A percentile compares a stretch with the other conserved stretches of the same genome.
Evolutionary conservation across 2,113 vertebrate species (phyloP).

Genomic region (Mus pahari): DNA sequence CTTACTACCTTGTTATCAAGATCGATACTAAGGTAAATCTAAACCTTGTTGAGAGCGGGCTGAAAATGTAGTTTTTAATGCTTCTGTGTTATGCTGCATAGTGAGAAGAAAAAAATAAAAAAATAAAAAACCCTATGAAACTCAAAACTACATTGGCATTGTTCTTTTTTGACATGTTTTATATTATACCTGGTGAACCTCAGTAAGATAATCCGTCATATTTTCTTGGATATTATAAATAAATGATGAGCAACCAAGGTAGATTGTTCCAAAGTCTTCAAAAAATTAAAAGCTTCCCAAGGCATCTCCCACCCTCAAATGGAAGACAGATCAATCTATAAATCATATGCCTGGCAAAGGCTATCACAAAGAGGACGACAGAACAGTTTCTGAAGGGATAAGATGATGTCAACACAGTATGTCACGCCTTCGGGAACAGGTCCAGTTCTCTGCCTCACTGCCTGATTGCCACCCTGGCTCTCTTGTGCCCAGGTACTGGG

Average conservation of each 20-base stretch:
- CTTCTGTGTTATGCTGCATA: background rate
- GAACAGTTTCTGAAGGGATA: background rate
- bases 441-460: background rate
- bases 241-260: slow-evolving; percentile 54
- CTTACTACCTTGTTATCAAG: background rate
- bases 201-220: background rate
- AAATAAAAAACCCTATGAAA: too few relatives aligned
- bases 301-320: background rate
- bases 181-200: slow-evolving; percentile 20
- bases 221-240: slow-evolving; percentile 62
- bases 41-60: background rate
- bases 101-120: slow-evolving; percentile 9
- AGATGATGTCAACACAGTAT: background rate
- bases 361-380: slow-evolving; percentile 23
- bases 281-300: slow-evolving; percentile 74
- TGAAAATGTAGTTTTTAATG: slow-evolving; percentile 11
- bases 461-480: background rate
- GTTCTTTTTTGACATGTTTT: slow-evolving; percentile 25
- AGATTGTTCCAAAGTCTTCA: slow-evolving; percentile 66
- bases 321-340: slow-evolving; percentile 52
- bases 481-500: background rate
- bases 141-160: background rate
- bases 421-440: background rate
- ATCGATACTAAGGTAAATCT: background rate
- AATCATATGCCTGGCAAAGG: slow-evolving; percentile 27